phyloP scores from a whole-genome alignment of 2,888 invertebrate genomes.

The Dusona sp. region DNA sequence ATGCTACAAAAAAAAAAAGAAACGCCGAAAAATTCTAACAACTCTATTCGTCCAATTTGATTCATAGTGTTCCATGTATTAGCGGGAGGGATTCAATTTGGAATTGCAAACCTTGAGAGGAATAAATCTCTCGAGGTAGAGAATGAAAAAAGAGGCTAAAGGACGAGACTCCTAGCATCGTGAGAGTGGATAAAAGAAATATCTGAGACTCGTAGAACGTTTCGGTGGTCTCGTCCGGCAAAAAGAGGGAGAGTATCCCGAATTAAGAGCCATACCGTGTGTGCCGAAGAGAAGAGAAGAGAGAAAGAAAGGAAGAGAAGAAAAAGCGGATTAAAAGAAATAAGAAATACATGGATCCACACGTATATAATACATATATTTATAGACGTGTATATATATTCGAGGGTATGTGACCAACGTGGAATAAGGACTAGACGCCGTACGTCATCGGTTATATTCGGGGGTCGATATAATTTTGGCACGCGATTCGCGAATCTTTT shows the following conservation, averaged over 20 bases:
- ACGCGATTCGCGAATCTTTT: conserved; percentile 77
- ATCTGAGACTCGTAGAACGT: conserved; percentile 63
- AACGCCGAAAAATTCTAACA: not conserved
- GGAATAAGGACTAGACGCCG: conserved; percentile 75
- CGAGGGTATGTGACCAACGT: conserved; percentile 66
- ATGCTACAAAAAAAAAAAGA: conserved; percentile 13
- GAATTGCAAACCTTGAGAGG: conserved; percentile 49
- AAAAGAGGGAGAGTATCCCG: conserved; percentile 52
- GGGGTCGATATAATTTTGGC: conserved; percentile 82
- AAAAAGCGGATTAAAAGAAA: conserved; percentile 43
- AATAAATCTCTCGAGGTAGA: conserved; percentile 44
- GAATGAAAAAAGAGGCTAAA: conserved; percentile 42
- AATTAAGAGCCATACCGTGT: conserved; percentile 60
- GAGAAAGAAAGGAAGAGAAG: not conserved
- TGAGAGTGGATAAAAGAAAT: conserved; percentile 55
- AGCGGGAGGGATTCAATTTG: conserved; percentile 45
- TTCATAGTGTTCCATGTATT: conserved; percentile 27
- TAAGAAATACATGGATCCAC: conserved; percentile 24
- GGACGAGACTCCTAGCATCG: conserved; percentile 38
- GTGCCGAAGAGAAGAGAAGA: conserved; percentile 13
- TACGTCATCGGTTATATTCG: conserved; percentile 76
- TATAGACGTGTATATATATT: not conserved
- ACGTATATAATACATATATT: conserved; percentile 44
- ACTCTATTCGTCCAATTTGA: conserved; percentile 38
- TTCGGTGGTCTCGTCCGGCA: conserved; percentile 39